These are phyloP conservation scores for Rhinophrynus dorsalis DNA, from an alignment of 2,797 vertebrate species.

Conservation along the genomic window DNA sequence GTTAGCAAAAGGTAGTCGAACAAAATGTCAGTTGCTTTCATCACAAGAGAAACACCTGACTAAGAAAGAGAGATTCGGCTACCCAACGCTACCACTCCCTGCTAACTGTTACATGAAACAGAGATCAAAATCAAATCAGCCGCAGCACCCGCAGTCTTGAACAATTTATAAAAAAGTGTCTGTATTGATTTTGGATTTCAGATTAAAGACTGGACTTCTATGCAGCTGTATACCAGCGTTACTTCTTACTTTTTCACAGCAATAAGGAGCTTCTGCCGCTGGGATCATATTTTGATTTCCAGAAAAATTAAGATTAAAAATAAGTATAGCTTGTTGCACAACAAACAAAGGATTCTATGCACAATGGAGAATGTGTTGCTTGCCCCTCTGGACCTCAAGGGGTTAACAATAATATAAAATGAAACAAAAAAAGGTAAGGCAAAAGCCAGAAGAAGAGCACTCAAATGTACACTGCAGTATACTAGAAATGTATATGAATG, in stretches of 20 bases:
- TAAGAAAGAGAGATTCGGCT: neutral
- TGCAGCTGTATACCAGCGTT: neutral
- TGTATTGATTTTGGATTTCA: neutral
- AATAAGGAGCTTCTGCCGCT: neutral
- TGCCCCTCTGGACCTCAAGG: too few relatives aligned
- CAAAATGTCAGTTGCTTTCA: constrained; percentile 46
- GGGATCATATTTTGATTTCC: too few relatives aligned
- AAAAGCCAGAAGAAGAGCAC: too few relatives aligned
- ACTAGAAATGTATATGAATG: too few relatives aligned
- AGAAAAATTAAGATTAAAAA: too few relatives aligned
- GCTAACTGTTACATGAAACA: neutral
- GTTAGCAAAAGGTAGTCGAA: constrained; percentile 52
- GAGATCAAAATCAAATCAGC: neutral
- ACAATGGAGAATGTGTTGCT: too few relatives aligned
- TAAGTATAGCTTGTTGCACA: too few relatives aligned
- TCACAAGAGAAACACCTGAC: constrained; percentile 18
- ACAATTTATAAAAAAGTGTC: neutral
- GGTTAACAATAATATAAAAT: too few relatives aligned
- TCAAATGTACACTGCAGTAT: too few relatives aligned
- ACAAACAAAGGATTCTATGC: too few relatives aligned
- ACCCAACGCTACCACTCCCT: neutral
- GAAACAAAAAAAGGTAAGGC: too few relatives aligned
- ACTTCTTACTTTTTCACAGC: neutral
- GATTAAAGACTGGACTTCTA: neutral
- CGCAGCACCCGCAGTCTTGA: neutral